Evolutionary conservation across 2,113 vertebrate species (phyloP).

Genomic region (Calypte anna): DNA sequence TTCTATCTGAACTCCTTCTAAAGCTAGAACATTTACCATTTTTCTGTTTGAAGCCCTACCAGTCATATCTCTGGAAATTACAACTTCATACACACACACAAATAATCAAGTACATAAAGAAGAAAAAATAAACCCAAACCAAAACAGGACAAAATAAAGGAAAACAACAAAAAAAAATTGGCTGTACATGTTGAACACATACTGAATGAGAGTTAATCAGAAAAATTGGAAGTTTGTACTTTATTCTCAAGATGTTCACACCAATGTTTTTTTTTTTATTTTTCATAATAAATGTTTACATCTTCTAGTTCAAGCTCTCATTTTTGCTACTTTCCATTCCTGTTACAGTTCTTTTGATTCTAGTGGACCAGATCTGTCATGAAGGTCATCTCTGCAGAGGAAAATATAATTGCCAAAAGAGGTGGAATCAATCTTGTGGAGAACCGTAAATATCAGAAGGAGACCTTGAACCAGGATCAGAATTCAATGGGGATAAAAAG

Average conservation of each 20-base stretch:
- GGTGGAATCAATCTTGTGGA: background rate
- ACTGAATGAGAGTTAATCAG: background rate
- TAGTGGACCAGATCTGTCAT: background rate
- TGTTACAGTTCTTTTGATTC: background rate
- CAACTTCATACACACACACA: background rate
- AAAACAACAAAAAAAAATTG: too few species aligned
- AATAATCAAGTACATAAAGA: background rate
- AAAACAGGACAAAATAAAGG: too few species aligned
- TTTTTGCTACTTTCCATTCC: background rate
- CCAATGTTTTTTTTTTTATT: background rate
- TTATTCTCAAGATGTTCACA: background rate
- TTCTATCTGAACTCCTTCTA: background rate
- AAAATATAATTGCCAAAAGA: background rate
- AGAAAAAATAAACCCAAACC: background rate
- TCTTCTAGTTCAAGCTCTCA: background rate
- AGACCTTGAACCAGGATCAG: background rate
- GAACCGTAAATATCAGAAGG: background rate
- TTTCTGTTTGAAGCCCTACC: background rate
- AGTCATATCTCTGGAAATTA: background rate
- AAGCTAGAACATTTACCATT: background rate
- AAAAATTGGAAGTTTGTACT: background rate
- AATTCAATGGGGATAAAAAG: constrained; percentile 18
- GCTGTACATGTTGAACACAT: background rate
- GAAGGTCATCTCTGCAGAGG: background rate
- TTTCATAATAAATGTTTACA: background rate